phyloP scores from a whole-genome alignment of 2,113 vertebrate genomes.

The Tympanuchus pallidicinctus region DNA sequence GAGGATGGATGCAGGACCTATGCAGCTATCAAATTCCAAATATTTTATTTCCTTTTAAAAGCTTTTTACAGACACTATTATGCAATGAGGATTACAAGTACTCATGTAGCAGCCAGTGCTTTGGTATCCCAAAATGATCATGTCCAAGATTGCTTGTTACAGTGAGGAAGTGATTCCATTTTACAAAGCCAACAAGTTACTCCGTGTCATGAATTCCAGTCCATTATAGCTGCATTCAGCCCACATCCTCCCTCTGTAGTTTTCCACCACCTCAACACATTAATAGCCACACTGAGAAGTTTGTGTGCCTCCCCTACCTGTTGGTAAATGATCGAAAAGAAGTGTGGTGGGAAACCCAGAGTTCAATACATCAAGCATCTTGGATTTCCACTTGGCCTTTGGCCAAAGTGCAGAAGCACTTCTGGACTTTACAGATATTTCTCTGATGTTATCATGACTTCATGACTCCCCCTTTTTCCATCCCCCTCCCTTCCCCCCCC shows the following conservation, averaged over 20 bases:
- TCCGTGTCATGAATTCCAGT: conserved; percentile 40
- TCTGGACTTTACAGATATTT: background rate
- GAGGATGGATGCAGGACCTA: background rate
- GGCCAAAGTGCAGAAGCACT: background rate
- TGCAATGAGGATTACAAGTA: background rate
- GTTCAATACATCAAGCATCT: background rate
- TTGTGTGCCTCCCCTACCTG: background rate
- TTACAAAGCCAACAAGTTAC: conserved; percentile 33
- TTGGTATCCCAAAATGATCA: background rate
- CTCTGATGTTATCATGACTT: background rate
- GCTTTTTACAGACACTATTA: background rate
- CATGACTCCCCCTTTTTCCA: background rate
- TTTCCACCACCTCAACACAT: conserved; percentile 30
- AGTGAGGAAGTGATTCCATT: conserved; percentile 51
- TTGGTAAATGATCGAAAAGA: conserved; percentile 16
- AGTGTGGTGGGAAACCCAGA: conserved; percentile 47
- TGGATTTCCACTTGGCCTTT: background rate
- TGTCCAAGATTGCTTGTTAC: background rate
- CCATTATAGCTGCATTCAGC: conserved; percentile 14
- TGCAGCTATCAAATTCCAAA: background rate
- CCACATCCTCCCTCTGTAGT: background rate
- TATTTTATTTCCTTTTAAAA: conserved; percentile 25
- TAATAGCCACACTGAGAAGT: background rate
- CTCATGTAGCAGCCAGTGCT: conserved; percentile 18
- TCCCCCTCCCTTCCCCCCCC: too few relatives aligned